Conservation (phyloP, 2,888 invertebrate species). For the Tipula vernalis region DNA sequence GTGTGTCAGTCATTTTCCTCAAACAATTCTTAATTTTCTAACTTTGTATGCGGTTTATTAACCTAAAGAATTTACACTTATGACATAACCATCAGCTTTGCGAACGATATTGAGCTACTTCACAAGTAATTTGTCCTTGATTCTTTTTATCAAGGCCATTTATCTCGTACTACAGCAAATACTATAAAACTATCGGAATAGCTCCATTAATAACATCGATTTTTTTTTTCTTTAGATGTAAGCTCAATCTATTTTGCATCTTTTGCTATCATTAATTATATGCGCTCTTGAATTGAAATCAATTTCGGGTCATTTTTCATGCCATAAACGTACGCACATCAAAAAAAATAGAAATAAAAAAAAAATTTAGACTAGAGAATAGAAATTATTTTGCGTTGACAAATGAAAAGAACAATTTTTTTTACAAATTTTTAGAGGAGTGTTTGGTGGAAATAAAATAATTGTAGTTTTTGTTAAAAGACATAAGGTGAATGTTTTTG, state of each 20-base stretch:
- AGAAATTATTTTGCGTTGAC: neutral
- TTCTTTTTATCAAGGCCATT: neutral
- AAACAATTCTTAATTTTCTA: too few relatives aligned
- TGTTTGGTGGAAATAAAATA: neutral
- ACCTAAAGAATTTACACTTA: neutral
- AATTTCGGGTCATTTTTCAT: slow-evolving; percentile 11
- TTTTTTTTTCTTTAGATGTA: neutral
- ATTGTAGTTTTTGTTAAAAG: neutral
- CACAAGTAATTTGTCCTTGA: neutral
- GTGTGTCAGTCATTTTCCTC: too few relatives aligned
- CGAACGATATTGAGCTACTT: neutral
- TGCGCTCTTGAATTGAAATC: slow-evolving; percentile 9
- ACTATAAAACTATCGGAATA: neutral
- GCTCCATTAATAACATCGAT: neutral
- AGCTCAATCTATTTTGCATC: neutral
- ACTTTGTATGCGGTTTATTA: too few relatives aligned
- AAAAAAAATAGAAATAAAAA: neutral
- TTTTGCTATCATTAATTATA: slow-evolving; percentile 6
- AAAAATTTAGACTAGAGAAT: neutral
- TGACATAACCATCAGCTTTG: neutral
- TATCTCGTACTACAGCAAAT: neutral
- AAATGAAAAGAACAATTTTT: too few relatives aligned
- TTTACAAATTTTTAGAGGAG: neutral
- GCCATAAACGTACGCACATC: neutral
- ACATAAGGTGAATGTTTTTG: neutral